A percentile compares a stretch with the other conserved stretches of the same genome.
Evolutionary conservation across 2,113 vertebrate species (phyloP).

Genomic region (Marcusenius ussheri): DNA sequence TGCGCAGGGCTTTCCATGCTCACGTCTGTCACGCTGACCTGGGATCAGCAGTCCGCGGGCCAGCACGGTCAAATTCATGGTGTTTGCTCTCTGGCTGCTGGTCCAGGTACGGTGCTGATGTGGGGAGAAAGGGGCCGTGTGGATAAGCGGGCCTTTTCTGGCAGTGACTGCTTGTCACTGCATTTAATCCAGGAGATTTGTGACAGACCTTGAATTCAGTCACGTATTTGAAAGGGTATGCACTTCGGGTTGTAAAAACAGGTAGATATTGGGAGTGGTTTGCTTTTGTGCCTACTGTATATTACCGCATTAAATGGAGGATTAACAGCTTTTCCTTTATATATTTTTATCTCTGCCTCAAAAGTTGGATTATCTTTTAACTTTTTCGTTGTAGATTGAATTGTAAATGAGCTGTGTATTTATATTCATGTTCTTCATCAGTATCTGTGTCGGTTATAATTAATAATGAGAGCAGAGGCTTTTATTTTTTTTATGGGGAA

Average conservation of each 20-base stretch:
- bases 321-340: slow-evolving; percentile 44
- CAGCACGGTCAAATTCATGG: neutral
- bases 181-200: neutral
- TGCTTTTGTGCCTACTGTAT: slow-evolving; percentile 44
- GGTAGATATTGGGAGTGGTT: neutral
- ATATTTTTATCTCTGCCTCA: slow-evolving; percentile 44
- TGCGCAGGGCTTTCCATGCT: neutral
- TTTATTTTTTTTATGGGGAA: neutral
- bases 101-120: neutral
- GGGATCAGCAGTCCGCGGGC: neutral
- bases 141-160: neutral
- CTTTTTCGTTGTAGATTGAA: slow-evolving; percentile 33
- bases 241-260: neutral
- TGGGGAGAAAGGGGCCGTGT: neutral
- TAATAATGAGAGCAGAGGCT: neutral
- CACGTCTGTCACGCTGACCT: neutral
- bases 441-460: slow-evolving; percentile 6
- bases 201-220: neutral
- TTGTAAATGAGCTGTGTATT: slow-evolving; percentile 50
- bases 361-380: slow-evolving; percentile 42
- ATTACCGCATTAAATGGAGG: slow-evolving; percentile 57
- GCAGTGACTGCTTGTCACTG: neutral
- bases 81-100: neutral
- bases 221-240: neutral
- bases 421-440: slow-evolving; percentile 41